phyloP scores from a whole-genome alignment of 2,888 invertebrate species.

The Lordiphosa andalusiaca region DNA sequence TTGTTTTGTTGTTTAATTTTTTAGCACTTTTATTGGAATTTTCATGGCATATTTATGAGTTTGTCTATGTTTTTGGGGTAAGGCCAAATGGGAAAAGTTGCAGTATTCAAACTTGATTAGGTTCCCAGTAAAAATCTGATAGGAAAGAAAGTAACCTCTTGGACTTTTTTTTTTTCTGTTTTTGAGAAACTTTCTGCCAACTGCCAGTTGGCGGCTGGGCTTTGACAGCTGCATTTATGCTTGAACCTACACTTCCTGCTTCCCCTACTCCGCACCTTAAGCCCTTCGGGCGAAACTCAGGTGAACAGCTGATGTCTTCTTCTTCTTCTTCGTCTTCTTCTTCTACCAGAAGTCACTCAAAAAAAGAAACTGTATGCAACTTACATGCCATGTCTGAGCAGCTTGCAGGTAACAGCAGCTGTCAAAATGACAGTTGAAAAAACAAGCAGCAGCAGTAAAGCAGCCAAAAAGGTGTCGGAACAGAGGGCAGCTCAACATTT shows the following conservation, averaged over 20 bases:
- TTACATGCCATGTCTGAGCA: constrained; percentile 32
- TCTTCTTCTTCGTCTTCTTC: constrained; percentile 36
- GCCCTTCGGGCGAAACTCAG: constrained; percentile 27
- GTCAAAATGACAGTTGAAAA: constrained; percentile 74
- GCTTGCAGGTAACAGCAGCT: constrained; percentile 53
- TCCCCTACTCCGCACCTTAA: neutral
- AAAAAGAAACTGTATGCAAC: neutral
- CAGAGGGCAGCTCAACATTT: constrained; percentile 8
- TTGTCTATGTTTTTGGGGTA: constrained; percentile 14
- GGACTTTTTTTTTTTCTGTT: too few species aligned
- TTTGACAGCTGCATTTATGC: constrained; percentile 65
- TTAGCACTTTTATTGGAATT: constrained; percentile 49
- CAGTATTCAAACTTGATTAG: too few species aligned
- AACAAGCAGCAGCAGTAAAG: constrained; percentile 52
- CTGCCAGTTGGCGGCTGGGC: constrained; percentile 53
- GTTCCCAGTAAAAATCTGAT: too few species aligned
- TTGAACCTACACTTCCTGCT: neutral
- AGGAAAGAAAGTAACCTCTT: too few species aligned
- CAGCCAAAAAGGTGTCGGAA: constrained; percentile 5
- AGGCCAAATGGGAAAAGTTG: neutral
- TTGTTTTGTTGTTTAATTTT: constrained; percentile 32
- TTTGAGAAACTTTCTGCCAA: constrained; percentile 43
- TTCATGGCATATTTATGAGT: constrained; percentile 53
- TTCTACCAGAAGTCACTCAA: constrained; percentile 47
- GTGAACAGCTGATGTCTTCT: constrained; percentile 41